Evolutionary conservation across 2,888 invertebrate genomes (phyloP), one percentile per base, ranked within the genome.

Genomic region (Dicycla oo): DNA sequence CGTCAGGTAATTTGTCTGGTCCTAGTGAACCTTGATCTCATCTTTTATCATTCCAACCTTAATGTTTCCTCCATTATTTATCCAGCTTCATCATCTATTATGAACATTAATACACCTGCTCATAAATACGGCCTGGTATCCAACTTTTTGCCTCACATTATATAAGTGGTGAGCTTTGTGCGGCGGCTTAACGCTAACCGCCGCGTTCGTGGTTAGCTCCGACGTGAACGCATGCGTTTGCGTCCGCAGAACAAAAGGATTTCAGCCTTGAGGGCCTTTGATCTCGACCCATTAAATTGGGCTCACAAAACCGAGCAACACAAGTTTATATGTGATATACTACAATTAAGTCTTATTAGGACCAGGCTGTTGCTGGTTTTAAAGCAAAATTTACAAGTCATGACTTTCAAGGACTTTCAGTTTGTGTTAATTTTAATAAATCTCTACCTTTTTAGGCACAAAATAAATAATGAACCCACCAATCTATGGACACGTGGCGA

Each of bases 221-320:
- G 69, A 86, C 82, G 73, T 74, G 71, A 75, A 78, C 83, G 75
- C 76, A 75, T 82, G 75, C 82, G 83, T 84, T 81, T 84, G 71
- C 80, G 76, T 73, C 73, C 65, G 63, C 65, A 69, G 73, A 79
- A 80, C 83, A 80, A 81, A 80, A 78, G 81, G 84, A 80, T 80
- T 80, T 78, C 73, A 76, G 76, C 47, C 80, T 65, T 30, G 61
- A 67, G 67, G 73, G 53, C 78, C 87, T 89, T 88, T 88, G 88
- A 88, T 89, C 84, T 86, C 83, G 83, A 78, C 75, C 83, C 82
- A 84, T 88, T 87, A 87, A 83, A 78, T 81, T 76, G 65, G 75
- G 78, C 78, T 81, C 66, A 72, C 73, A 70, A 69, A 80, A 82
- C 83, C 80, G 80, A 69, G 54, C 74, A 73, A 78, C 79, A 74